Base-by-base conservation (phyloP, 2,113 vertebrate genomes). In the Pangasianodon gigas region DNA sequence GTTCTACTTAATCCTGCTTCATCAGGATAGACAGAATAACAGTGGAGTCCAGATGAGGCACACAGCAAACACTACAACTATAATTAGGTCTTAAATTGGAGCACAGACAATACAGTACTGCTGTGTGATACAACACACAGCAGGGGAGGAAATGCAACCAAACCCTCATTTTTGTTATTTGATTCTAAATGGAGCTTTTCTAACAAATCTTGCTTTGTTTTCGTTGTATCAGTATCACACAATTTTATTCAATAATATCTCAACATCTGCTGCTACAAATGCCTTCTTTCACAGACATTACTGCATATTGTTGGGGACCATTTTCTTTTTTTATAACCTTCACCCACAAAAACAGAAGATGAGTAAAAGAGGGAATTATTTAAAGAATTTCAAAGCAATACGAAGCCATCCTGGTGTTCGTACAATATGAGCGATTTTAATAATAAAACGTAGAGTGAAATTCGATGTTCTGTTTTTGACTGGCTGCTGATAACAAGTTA, bases 401-500 rank as follows among this genome's bases (percentile, higher is more conserved):
- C 26, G 8, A 29, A 51, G 32, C 6, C 5, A 24, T 32, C 2
- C 41, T 4, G 3, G 16, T 1, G 29, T 46, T 21, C 3, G 56
- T 21, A 60, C 41, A 74, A 90, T 62, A 41, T 71, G 19, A 69
- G 77, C 18, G 24, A 85, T 75, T 56, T 16, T 69, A 54, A 81
- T 56, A 48, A 80, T n/a, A 86, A 91, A 88, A 83, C 58, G 44
- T 87, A 37, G 65, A 85, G 87, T 90, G 54, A 90, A 89, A 90
- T 89, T 90, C 26, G 9, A 32, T 4, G 69, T 44, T 74, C 83
- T 91, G 88, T 92, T 93, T 92, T 94, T 91, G 82, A 84, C 88
- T 69, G 69, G 60, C 60, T 87, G 84, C 87, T 90, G 91, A 93
- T 92, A 93, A 91, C 87, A 89, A 88, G 88, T 89, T 80, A 88